Conservation (phyloP, 1,140 invertebrate species). For the Caerostris darwini region DNA sequence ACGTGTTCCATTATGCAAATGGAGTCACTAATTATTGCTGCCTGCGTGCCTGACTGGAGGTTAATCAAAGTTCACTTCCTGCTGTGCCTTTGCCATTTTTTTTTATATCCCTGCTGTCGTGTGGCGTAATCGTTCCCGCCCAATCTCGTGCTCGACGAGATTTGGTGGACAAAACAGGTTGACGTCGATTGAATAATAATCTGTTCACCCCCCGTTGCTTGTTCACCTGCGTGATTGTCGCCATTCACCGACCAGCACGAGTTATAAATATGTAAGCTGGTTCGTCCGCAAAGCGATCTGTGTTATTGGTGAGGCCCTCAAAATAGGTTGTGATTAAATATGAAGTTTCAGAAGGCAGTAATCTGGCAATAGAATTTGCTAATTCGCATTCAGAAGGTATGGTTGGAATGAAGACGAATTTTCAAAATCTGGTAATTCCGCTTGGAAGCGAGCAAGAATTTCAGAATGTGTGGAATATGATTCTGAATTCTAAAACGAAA, state of each 20-base stretch:
- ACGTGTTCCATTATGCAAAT: slow-evolving; percentile 71
- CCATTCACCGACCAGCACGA: neutral
- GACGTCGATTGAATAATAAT: slow-evolving; percentile 64
- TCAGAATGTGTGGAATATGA: too few species aligned
- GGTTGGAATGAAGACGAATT: too few species aligned
- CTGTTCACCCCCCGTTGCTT: neutral
- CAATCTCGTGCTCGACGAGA: slow-evolving; percentile 27
- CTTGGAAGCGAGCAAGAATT: too few species aligned
- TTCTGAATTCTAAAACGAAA: too few species aligned
- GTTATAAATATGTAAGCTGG: slow-evolving; percentile 37
- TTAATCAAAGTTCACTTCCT: slow-evolving; percentile 67
- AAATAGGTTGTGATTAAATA: neutral
- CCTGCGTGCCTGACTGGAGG: slow-evolving; percentile 33
- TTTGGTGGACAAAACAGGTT: slow-evolving; percentile 37
- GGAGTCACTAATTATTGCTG: slow-evolving; percentile 42
- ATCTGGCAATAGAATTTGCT: too few species aligned
- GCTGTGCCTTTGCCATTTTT: slow-evolving; percentile 32
- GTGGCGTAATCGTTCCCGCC: slow-evolving; percentile 32
- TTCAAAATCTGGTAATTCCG: too few species aligned
- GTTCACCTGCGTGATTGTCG: slow-evolving; percentile 53
- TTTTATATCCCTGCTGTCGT: neutral
- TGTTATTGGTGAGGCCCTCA: neutral
- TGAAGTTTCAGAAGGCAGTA: too few species aligned
- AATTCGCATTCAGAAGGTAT: too few species aligned
- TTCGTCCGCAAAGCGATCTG: neutral